Percentiles rank a stretch among this genome's conserved stretches.
phyloP scores from a whole-genome alignment of 2,888 invertebrate species.

The Allygus modestus region DNA sequence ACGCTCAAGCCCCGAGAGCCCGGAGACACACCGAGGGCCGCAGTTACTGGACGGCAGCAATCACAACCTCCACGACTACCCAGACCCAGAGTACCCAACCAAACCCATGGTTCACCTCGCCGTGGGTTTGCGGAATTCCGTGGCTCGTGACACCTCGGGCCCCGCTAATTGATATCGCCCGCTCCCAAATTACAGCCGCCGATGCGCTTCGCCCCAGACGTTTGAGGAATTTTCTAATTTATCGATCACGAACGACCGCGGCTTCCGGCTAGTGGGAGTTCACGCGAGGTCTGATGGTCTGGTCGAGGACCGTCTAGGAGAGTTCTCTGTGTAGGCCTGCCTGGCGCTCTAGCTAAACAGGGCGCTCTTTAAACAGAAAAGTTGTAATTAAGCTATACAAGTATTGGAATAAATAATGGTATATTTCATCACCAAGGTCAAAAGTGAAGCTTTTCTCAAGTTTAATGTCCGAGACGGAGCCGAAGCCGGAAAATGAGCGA shows the following conservation, averaged over 20 bases:
- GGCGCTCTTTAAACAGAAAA: too few relatives aligned
- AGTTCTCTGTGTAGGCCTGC: too few relatives aligned
- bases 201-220: slow-evolving; percentile 49
- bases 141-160: slow-evolving; percentile 55
- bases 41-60: not conserved
- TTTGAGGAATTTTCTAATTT: slow-evolving; percentile 62
- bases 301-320: not conserved
- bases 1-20: not conserved
- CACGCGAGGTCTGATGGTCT: slow-evolving; percentile 31
- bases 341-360: too few relatives aligned
- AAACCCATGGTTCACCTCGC: not conserved
- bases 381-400: too few relatives aligned
- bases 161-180: slow-evolving; percentile 54
- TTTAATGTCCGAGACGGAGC: too few relatives aligned
- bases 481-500: too few relatives aligned
- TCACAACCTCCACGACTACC: not conserved
- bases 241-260: slow-evolving; percentile 55
- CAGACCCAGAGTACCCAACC: not conserved
- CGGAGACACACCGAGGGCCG: not conserved
- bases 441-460: too few relatives aligned
- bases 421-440: too few relatives aligned
- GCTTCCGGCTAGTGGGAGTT: slow-evolving; percentile 39
- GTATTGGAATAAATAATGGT: too few relatives aligned
- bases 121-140: slow-evolving; percentile 19
- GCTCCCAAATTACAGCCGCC: slow-evolving; percentile 53